These are phyloP conservation scores for Frankliniella intonsa DNA, from an alignment of 2,888 invertebrate species.

Conservation along the genomic window DNA sequence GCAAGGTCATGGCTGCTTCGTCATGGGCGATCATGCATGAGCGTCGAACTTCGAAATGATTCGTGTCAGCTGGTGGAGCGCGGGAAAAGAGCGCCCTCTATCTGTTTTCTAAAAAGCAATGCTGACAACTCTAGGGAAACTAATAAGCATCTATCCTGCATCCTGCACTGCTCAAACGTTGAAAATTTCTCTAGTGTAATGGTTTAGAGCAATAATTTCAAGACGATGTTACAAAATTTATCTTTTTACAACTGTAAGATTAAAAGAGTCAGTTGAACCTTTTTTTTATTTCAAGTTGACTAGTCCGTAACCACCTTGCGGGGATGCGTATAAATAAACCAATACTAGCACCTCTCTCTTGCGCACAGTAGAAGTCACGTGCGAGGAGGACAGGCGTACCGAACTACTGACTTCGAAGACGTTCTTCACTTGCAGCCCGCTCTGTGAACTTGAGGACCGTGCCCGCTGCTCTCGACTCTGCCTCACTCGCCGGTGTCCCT, in stretches of 20 bases:
- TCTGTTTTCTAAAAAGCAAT: not conserved
- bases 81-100: slow-evolving; percentile 1
- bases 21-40: not conserved
- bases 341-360: not conserved
- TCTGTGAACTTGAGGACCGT: not conserved
- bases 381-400: not conserved
- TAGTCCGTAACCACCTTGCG: not conserved
- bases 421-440: not conserved
- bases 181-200: not conserved
- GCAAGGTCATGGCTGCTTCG: slow-evolving; percentile 17
- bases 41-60: not conserved
- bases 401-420: too few species aligned
- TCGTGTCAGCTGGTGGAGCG: not conserved
- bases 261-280: not conserved
- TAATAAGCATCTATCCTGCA: too few species aligned
- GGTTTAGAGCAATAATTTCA: not conserved
- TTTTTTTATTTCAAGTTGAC: not conserved
- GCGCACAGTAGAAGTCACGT: not conserved
- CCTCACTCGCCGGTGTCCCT: not conserved
- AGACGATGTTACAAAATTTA: not conserved
- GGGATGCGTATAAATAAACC: not conserved
- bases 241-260: too few species aligned
- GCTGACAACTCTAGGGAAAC: not conserved
- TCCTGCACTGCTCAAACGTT: too few species aligned
- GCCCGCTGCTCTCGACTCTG: not conserved